phyloP scores from a whole-genome alignment of 2,888 invertebrate genomes.

The Stramonita haemastoma region DNA sequence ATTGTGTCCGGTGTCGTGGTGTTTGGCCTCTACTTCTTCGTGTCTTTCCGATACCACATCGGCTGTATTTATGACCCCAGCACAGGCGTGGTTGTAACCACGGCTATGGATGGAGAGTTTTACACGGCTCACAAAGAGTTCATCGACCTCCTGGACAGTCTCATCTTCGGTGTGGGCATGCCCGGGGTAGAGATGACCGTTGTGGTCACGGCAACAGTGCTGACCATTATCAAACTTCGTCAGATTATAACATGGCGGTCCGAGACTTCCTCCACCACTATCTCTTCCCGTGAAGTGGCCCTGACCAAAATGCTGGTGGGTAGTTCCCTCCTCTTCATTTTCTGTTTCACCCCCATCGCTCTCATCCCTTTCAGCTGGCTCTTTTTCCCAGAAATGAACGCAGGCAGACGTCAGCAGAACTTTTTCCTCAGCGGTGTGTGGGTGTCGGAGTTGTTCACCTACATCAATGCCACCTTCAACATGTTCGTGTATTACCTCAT shows the following conservation, averaged over 20 bases:
- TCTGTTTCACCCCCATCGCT: background rate
- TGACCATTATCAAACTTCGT: background rate
- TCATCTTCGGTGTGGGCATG: background rate
- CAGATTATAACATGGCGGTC: background rate
- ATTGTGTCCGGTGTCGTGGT: background rate
- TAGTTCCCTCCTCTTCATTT: background rate
- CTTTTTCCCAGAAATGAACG: background rate
- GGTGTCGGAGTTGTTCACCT: background rate
- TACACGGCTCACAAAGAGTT: background rate
- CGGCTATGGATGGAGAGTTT: background rate
- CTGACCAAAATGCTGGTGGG: constrained; percentile 27
- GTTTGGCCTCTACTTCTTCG: background rate
- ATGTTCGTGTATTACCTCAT: constrained; percentile 24
- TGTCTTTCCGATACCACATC: background rate
- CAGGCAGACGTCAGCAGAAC: constrained; percentile 2
- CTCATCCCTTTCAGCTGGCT: background rate
- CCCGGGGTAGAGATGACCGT: background rate
- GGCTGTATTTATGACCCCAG: background rate
- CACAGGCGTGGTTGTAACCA: background rate
- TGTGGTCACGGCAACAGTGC: background rate
- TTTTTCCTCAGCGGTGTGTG: background rate
- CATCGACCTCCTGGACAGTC: background rate
- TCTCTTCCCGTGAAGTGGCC: constrained; percentile 7
- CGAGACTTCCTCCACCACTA: background rate
- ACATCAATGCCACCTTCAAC: constrained; percentile 15